Percentiles rank a stretch among this genome's conserved stretches.
phyloP scores from a whole-genome alignment of 2,888 invertebrate genomes.

The Aleiodes leptofemur region DNA sequence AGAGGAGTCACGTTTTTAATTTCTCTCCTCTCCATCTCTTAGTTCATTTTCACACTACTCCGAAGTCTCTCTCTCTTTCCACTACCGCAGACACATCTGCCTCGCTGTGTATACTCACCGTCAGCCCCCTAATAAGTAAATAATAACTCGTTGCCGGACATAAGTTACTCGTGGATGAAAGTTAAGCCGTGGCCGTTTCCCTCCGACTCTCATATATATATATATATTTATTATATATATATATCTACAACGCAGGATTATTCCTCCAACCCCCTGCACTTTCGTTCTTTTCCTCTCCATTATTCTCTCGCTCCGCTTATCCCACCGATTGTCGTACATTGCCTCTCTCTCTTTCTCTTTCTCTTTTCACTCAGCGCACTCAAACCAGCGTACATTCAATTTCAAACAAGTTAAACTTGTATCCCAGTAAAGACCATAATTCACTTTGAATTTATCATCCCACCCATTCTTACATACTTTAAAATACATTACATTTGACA shows the following conservation, averaged over 20 bases:
- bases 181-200: not conserved
- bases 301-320: slow-evolving; percentile 11
- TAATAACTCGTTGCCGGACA: slow-evolving; percentile 69
- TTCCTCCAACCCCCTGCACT: not conserved
- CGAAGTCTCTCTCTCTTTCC: slow-evolving; percentile 27
- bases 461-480: slow-evolving; percentile 10
- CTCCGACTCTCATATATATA: not conserved
- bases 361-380: not conserved
- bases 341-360: not conserved
- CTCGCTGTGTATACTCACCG: slow-evolving; percentile 8
- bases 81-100: slow-evolving; percentile 27
- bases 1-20: slow-evolving; percentile 73
- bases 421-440: slow-evolving; percentile 29
- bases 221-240: not conserved
- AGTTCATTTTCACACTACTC: slow-evolving; percentile 69
- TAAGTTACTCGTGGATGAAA: slow-evolving; percentile 55
- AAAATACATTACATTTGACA: slow-evolving; percentile 46
- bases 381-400: slow-evolving; percentile 14
- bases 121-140: slow-evolving; percentile 68
- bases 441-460: slow-evolving; percentile 35
- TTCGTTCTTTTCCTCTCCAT: slow-evolving; percentile 9
- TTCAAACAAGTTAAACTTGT: slow-evolving; percentile 32
- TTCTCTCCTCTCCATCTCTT: slow-evolving; percentile 65
- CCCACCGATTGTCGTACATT: slow-evolving; percentile 11
- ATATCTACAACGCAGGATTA: slow-evolving; percentile 4